Conservation (phyloP, 2,797 vertebrate species). For the Gorsachius magnificus region DNA sequence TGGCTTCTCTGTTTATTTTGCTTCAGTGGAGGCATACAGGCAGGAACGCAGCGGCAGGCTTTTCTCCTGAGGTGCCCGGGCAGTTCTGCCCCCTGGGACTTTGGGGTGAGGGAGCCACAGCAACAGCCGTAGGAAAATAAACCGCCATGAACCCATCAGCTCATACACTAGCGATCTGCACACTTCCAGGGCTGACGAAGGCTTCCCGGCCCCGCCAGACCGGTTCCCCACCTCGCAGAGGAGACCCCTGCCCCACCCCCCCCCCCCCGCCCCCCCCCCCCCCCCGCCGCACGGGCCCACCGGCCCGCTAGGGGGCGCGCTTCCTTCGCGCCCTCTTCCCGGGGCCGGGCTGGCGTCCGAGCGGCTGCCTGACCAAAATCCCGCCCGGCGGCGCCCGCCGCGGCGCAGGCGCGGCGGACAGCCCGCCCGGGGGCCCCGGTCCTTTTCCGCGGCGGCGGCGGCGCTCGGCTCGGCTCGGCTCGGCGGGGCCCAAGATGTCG, state of each 20-base stretch:
- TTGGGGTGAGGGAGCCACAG: background rate
- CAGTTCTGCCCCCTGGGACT: background rate
- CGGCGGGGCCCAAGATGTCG: slow-evolving; percentile 81
- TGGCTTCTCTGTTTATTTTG: background rate
- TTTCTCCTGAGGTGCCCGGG: background rate
- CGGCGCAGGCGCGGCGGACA: background rate
- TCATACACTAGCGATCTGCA: fast-evolving
- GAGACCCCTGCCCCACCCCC: fast-evolving
- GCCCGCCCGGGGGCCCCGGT: background rate
- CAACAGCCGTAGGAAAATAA: background rate
- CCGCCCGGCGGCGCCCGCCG: background rate
- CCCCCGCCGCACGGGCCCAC: background rate
- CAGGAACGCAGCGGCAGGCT: fast-evolving
- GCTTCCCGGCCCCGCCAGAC: too few relatives aligned
- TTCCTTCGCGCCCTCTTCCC: fast-evolving
- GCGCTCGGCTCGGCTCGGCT: background rate
- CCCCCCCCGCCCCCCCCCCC: background rate
- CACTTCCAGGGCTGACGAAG: background rate
- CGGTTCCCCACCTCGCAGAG: too few relatives aligned
- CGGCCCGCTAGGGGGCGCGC: background rate
- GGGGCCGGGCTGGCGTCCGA: background rate
- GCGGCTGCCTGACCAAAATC: background rate
- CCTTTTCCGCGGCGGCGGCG: background rate
- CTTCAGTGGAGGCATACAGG: fast-evolving
- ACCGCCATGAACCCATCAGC: background rate